Base-by-base conservation (phyloP, 2,797 vertebrate species). In the Paedocypris micromegethes region DNA sequence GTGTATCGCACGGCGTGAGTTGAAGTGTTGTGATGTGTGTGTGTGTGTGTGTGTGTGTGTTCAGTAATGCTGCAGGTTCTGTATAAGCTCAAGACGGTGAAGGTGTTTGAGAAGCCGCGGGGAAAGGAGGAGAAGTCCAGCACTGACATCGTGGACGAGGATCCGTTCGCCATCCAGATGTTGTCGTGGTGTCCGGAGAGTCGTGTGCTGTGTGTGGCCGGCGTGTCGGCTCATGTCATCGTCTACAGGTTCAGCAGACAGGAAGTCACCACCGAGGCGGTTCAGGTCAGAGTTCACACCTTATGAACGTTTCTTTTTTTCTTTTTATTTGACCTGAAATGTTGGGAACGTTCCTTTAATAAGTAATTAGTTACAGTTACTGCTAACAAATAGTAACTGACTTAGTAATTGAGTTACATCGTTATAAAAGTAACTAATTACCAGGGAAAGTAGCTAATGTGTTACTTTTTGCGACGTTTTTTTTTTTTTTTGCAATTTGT, bases 11-110 rank as follows among this genome's bases (percentile, higher is more conserved):
- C 23, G 23, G 23, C 23, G 23, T 23, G 23, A 23, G 23, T 23
- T 23, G 23, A 23, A 23, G 23, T 23, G 23, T 23, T 23, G 0
- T 42, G 37, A 56, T 37, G 44, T 3, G 9, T 44, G 40, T 3
- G 45, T 8, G 6, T 2, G 37, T 5, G 37, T 40, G 1, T 59
- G 49, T 51, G 5, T 5, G 5, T 42, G 38, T 9, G 40, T 56
- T 56, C 75, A 99, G 97, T 98, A 84, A 99, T 93, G 44, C 87
- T 99, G 44, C 96, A 99, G 88, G 93, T 98, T 75, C 86, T 99
- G 78, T 99, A 98, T 87, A 98, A 98, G 84, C 84, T 99, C 76
- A 99, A 98, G 90, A 98, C 96, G 46, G 93, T 94, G 80, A 99
- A 99, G 88, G 93, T 98, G 63, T 99, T 99, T 77, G 96, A 99